phyloP scores from a whole-genome alignment of 2,797 vertebrate species.

The Staurois parvus region DNA sequence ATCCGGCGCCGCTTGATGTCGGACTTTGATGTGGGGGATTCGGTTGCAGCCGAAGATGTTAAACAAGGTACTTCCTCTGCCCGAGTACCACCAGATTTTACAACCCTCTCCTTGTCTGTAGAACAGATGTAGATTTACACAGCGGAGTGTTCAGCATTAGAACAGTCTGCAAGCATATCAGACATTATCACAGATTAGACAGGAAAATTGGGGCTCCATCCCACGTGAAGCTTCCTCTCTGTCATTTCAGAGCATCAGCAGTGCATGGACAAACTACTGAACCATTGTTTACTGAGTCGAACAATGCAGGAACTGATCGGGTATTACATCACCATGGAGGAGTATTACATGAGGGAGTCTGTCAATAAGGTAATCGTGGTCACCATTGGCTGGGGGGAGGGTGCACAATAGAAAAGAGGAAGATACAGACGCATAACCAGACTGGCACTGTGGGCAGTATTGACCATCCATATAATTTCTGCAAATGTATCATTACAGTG shows the following conservation, averaged over 20 bases:
- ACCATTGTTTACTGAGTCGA: constrained; percentile 90
- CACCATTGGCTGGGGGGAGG: neutral
- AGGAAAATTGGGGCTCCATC: neutral
- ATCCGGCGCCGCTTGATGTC: constrained; percentile 88
- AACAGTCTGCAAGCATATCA: no score
- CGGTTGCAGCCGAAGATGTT: constrained; percentile 81
- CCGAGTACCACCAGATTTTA: no score
- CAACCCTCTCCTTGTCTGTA: neutral
- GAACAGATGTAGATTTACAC: no score
- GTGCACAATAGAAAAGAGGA: no score
- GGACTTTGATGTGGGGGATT: constrained; percentile 94
- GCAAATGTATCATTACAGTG: no score
- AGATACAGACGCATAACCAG: no score
- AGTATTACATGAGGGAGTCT: constrained; percentile 98
- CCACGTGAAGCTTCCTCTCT: neutral
- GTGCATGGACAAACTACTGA: constrained; percentile 90
- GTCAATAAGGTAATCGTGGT: constrained; percentile 88
- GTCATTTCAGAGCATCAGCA: constrained; percentile 85
- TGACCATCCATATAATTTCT: no score
- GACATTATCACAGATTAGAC: no score
- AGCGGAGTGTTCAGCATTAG: no score
- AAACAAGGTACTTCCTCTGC: constrained; percentile 77
- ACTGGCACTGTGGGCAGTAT: no score
- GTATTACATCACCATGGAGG: constrained; percentile 97
- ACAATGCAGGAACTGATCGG: constrained; percentile 97